These are phyloP conservation scores for Odontocolon sp. DNA, from an alignment of 2,888 invertebrate genomes.

Conservation along the genomic window DNA sequence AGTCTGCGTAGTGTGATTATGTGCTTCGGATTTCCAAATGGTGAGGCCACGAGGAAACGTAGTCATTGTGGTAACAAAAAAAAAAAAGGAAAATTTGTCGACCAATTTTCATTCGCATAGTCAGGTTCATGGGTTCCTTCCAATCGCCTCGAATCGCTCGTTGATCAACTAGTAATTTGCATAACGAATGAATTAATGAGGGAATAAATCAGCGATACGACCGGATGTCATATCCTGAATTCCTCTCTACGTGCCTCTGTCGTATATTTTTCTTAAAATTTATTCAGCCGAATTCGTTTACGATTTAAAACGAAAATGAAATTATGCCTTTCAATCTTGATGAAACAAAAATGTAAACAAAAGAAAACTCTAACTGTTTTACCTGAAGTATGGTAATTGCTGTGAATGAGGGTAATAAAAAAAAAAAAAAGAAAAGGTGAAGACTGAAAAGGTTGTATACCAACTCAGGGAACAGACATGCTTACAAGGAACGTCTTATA, in stretches of 20 bases:
- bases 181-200: constrained; percentile 19
- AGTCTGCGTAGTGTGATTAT: constrained; percentile 43
- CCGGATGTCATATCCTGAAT: constrained; percentile 25
- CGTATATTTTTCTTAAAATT: constrained; percentile 48
- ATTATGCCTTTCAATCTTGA: constrained; percentile 66
- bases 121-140: constrained; percentile 44
- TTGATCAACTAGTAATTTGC: constrained; percentile 3
- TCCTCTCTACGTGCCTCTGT: constrained; percentile 52
- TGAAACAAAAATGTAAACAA: constrained; percentile 37
- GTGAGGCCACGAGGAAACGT: constrained; percentile 1
- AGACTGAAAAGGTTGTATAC: constrained; percentile 78
- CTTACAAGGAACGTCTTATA: constrained; percentile 67
- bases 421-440: constrained; percentile 63
- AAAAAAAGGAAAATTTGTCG: constrained; percentile 24
- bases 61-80: not conserved
- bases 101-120: constrained; percentile 49
- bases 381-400: constrained; percentile 64
- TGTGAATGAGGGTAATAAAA: constrained; percentile 60
- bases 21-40: constrained; percentile 44
- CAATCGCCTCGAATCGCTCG: constrained; percentile 40
- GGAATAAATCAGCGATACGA: not conserved
- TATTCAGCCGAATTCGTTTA: constrained; percentile 46
- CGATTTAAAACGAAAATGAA: constrained; percentile 21
- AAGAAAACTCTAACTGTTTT: constrained; percentile 62
- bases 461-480: constrained; percentile 78